phyloP scores from a whole-genome alignment of 2,113 vertebrate genomes.

The Psittacara wagleri region DNA sequence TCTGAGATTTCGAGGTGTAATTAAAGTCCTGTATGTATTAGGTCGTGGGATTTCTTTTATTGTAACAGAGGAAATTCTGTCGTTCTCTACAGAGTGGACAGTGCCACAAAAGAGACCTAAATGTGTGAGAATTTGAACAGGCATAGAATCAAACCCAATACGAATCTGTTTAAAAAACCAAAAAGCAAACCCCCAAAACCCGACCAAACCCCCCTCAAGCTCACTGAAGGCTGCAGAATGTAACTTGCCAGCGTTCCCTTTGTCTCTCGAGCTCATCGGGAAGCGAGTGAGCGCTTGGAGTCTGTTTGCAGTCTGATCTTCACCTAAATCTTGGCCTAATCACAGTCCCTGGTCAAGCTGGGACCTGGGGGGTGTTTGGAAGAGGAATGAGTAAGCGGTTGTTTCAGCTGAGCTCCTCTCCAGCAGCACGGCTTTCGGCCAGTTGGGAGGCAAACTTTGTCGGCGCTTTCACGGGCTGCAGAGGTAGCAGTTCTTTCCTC shows the following conservation, averaged over 20 bases:
- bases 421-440: background rate
- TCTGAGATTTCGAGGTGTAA: background rate
- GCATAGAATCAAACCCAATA: background rate
- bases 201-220: too few species aligned
- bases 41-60: conserved; percentile 7
- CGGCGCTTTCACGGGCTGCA: conserved; percentile 5
- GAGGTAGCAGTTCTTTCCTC: conserved; percentile 13
- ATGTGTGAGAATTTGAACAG: background rate
- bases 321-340: background rate
- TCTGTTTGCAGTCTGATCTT: background rate
- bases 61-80: background rate
- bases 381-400: background rate
- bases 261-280: background rate
- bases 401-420: background rate
- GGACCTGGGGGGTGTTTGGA: background rate
- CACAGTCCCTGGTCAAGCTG: background rate
- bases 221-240: background rate
- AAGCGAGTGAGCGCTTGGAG: background rate
- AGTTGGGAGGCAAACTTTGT: background rate
- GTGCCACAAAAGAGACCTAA: background rate
- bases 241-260: background rate
- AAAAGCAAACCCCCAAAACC: background rate
- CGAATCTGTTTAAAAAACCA: background rate
- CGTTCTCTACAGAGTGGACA: background rate
- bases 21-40: background rate